Percentiles rank a stretch among this genome's conserved stretches.
Evolutionary conservation across 2,888 invertebrate species (phyloP).

Genomic region (Horisme vitalbata): DNA sequence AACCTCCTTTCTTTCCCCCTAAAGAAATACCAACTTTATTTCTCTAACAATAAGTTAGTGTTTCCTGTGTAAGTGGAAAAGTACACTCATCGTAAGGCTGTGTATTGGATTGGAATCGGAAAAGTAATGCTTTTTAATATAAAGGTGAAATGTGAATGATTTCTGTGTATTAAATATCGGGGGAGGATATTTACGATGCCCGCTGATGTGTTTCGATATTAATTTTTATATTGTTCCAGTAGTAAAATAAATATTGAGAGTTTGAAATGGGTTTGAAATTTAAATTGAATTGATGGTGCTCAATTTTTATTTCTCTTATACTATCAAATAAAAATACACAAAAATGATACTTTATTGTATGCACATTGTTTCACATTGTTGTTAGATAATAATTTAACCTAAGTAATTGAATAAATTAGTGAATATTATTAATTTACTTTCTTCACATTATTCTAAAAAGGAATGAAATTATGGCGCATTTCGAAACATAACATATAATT

Average conservation of each 20-base stretch:
- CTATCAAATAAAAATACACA: too few species aligned
- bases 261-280: slow-evolving; percentile 5
- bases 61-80: slow-evolving; percentile 8
- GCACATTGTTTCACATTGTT: too few species aligned
- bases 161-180: slow-evolving; percentile 57
- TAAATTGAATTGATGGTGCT: too few species aligned
- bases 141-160: slow-evolving; percentile 41
- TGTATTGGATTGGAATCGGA: slow-evolving; percentile 40
- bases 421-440: too few species aligned
- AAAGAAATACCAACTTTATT: slow-evolving; percentile 25
- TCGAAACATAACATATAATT: too few species aligned
- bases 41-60: slow-evolving; percentile 15
- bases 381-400: too few species aligned
- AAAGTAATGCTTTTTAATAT: slow-evolving; percentile 58
- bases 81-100: slow-evolving; percentile 30
- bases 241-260: background rate
- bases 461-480: too few species aligned
- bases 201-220: slow-evolving; percentile 22
- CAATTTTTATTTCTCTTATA: too few species aligned
- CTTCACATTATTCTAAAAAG: too few species aligned
- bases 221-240: slow-evolving; percentile 24
- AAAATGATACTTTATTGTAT: too few species aligned
- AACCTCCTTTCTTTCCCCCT: slow-evolving; percentile 43
- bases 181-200: slow-evolving; percentile 49
- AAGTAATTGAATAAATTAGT: too few species aligned